Evolutionary conservation across 2,888 invertebrate species (phyloP).

Genomic region (Agrilus mali): DNA sequence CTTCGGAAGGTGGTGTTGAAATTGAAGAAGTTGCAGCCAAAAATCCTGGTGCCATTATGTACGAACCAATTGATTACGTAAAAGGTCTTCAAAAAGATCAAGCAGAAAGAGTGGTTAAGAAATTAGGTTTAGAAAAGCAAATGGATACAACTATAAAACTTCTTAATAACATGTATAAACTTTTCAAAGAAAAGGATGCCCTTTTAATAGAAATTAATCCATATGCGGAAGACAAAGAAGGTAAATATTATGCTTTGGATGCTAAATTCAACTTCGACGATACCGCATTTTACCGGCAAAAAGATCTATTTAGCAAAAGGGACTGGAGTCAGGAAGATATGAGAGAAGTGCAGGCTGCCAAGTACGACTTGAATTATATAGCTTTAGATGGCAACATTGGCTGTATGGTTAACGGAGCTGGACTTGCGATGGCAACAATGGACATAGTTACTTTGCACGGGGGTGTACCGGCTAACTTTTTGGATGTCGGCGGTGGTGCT

Average conservation of each 20-base stretch:
- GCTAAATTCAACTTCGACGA: constrained; percentile 94
- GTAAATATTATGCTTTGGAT: constrained; percentile 67
- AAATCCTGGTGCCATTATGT: constrained; percentile 84
- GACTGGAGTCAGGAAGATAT: constrained; percentile 89
- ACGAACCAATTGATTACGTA: constrained; percentile 77
- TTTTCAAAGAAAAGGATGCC: constrained; percentile 83
- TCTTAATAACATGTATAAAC: constrained; percentile 69
- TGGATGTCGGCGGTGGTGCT: constrained; percentile 94
- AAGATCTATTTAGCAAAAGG: constrained; percentile 68
- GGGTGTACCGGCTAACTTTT: constrained; percentile 90
- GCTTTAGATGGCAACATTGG: constrained; percentile 89
- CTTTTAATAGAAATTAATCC: constrained; percentile 89
- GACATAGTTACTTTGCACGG: constrained; percentile 95
- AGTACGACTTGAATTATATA: constrained; percentile 86
- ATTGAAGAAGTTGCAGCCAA: constrained; percentile 93
- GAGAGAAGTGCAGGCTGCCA: constrained; percentile 83
- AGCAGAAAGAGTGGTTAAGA: constrained; percentile 55
- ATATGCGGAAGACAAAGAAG: constrained; percentile 65
- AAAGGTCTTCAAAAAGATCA: constrained; percentile 65
- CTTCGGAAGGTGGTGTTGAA: constrained; percentile 90
- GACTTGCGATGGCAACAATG: constrained; percentile 97
- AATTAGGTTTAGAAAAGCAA: constrained; percentile 59
- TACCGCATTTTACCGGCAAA: constrained; percentile 85
- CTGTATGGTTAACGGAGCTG: constrained; percentile 93
- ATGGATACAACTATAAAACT: constrained; percentile 60